Evolutionary conservation across 1,140 invertebrate species (phyloP).

Genomic region (Aleiodes sp.): DNA sequence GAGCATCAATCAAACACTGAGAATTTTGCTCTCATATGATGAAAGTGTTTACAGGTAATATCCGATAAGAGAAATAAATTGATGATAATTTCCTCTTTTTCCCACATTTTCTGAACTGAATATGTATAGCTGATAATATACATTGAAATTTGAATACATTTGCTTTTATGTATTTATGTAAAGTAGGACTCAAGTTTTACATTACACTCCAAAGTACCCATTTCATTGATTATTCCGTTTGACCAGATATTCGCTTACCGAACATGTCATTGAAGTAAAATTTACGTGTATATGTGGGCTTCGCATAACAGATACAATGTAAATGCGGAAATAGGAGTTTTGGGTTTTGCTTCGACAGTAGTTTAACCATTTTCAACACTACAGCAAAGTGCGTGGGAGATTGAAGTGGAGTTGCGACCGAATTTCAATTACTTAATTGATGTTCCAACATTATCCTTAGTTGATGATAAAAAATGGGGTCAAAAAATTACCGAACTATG

Average conservation of each 20-base stretch:
- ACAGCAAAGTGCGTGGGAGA: too few species aligned
- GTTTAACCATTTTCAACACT: neutral
- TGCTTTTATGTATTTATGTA: neutral
- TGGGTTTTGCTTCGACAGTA: neutral
- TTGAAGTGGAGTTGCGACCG: too few species aligned
- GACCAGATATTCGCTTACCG: neutral
- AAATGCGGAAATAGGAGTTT: conserved; percentile 6
- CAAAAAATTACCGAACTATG: too few species aligned
- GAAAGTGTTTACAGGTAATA: conserved; percentile 88
- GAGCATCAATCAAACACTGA: conserved; percentile 84
- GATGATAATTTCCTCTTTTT: neutral
- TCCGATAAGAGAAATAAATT: too few species aligned
- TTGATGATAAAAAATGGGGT: too few species aligned
- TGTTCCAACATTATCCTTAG: too few species aligned
- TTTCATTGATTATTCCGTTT: neutral
- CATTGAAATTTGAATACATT: neutral
- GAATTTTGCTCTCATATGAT: conserved; percentile 91
- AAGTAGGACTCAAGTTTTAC: neutral
- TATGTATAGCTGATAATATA: neutral
- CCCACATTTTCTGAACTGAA: neutral
- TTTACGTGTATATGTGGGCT: neutral
- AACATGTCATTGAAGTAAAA: conserved; percentile 12
- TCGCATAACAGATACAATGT: neutral
- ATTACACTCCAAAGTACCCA: neutral
- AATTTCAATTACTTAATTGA: too few species aligned